Conservation (phyloP, 2,113 vertebrate genomes). For the Crotalus viridis region DNA sequence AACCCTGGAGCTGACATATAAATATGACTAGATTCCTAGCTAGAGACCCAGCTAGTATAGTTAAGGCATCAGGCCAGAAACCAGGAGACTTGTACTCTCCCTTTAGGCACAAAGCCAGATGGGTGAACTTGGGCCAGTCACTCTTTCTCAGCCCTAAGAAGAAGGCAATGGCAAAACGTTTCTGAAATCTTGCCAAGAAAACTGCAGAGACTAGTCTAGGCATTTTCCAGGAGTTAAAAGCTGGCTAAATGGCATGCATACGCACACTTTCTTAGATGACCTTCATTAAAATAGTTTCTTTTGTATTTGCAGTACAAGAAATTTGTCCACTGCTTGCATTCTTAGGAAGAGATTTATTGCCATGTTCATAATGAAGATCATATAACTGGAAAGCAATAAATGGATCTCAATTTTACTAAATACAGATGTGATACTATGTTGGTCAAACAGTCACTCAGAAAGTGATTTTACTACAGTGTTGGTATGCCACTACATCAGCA, state of each 20-base stretch:
- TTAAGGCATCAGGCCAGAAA: not conserved
- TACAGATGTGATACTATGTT: not conserved
- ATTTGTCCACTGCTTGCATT: not conserved
- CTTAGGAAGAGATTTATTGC: not conserved
- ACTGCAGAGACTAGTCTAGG: not conserved
- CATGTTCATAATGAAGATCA: not conserved
- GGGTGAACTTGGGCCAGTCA: not conserved
- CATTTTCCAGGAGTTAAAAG: not conserved
- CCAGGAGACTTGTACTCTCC: not conserved
- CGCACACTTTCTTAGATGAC: not conserved
- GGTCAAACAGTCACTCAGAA: not conserved
- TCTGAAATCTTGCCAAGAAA: not conserved
- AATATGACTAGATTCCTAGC: not conserved
- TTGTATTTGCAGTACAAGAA: not conserved
- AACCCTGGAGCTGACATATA: not conserved
- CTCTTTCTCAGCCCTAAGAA: not conserved
- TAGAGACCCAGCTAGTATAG: not conserved
- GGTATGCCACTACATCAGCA: not conserved
- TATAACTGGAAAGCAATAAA: not conserved
- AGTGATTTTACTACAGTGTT: not conserved
- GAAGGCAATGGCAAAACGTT: not conserved
- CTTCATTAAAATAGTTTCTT: not conserved
- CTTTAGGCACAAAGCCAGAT: not conserved
- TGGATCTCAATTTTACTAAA: not conserved
- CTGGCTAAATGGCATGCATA: not conserved